A percentile compares a stretch with the other conserved stretches of the same genome.
Evolutionary conservation across 2,113 vertebrate species (phyloP).

Genomic region (Tragelaphus imberbis): DNA sequence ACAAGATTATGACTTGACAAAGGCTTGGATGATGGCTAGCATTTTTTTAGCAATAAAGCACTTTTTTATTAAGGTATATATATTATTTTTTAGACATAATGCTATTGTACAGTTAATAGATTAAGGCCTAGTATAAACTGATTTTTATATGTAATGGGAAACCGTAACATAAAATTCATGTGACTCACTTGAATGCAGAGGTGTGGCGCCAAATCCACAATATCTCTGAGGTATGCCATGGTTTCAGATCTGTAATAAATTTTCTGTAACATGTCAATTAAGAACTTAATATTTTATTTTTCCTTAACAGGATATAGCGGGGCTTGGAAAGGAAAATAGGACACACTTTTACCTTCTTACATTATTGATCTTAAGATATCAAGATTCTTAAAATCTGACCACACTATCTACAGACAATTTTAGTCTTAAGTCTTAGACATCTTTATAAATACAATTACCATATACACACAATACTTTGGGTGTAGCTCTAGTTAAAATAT

Average conservation of each 20-base stretch:
- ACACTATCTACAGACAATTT: neutral
- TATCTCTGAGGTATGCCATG: neutral
- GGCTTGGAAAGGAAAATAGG: neutral
- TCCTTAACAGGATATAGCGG: neutral
- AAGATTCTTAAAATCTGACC: neutral
- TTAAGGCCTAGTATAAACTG: neutral
- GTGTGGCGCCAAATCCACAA: neutral
- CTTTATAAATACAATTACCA: neutral
- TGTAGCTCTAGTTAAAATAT: neutral
- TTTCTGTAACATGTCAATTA: neutral
- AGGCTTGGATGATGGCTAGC: neutral
- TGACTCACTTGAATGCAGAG: neutral
- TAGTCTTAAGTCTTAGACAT: neutral
- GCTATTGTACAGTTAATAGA: neutral
- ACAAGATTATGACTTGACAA: neutral
- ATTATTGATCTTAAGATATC: neutral
- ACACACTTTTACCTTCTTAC: neutral
- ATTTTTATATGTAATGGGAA: neutral
- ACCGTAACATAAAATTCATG: neutral
- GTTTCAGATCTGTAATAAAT: neutral
- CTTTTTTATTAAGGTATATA: neutral
- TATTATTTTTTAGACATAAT: neutral
- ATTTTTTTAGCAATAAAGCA: neutral
- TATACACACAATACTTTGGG: neutral
- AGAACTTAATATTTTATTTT: neutral